Evolutionary conservation across 2,888 invertebrate genomes (phyloP).

Genomic region (Pollenia griseotomentosa): DNA sequence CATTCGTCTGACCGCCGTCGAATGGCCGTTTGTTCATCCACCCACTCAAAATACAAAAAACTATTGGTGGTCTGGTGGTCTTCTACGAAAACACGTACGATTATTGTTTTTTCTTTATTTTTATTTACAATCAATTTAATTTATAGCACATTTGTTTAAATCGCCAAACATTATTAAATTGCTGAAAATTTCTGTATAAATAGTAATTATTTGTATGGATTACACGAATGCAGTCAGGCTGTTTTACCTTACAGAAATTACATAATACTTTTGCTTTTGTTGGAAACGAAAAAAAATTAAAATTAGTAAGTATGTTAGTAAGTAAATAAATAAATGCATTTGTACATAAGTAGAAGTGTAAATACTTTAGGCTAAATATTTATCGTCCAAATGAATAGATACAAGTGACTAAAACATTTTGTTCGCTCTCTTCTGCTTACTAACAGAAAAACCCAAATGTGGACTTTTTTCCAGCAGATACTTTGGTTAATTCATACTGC

Average conservation of each 20-base stretch:
- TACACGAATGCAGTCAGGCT: neutral
- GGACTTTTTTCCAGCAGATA: neutral
- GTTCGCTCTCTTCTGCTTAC: conserved; percentile 1
- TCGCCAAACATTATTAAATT: conserved; percentile 22
- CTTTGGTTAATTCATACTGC: conserved; percentile 17
- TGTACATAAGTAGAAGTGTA: conserved; percentile 32
- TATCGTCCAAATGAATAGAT: conserved; percentile 47
- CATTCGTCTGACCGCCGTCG: conserved; percentile 3
- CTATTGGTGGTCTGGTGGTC: conserved; percentile 55
- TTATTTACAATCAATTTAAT: conserved; percentile 44
- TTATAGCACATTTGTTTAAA: conserved; percentile 47
- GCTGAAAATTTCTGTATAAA: neutral
- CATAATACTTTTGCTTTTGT: conserved; percentile 58
- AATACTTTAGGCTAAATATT: conserved; percentile 47
- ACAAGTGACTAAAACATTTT: conserved; percentile 11
- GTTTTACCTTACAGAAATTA: conserved; percentile 34
- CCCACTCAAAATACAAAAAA: conserved; percentile 10
- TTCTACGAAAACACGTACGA: conserved; percentile 18
- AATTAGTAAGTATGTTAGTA: conserved; percentile 22
- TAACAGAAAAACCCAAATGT: conserved; percentile 43
- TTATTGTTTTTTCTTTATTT: neutral
- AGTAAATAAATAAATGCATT: neutral
- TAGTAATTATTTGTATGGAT: conserved; percentile 41
- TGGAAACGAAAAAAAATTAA: neutral
- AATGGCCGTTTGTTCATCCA: conserved; percentile 16